Conservation (phyloP, 2,888 invertebrate species). For the Alviniconcha strummeri region DNA sequence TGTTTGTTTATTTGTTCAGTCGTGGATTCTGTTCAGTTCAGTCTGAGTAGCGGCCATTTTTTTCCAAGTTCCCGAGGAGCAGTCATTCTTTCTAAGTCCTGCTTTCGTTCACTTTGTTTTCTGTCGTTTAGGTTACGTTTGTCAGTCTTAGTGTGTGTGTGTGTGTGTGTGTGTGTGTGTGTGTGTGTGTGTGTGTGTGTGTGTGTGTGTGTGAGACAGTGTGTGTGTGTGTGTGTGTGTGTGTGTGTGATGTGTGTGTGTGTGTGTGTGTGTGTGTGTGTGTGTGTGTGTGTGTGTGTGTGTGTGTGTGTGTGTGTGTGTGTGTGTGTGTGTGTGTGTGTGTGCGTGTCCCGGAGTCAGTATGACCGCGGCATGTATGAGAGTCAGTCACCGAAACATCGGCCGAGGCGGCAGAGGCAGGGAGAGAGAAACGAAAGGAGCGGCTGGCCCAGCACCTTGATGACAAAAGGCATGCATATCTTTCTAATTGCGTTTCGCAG, state of each 20-base stretch:
- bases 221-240: not conserved
- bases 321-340: not conserved
- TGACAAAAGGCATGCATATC: too few relatives aligned
- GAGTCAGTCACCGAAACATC: too few relatives aligned
- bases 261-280: not conserved
- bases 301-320: not conserved
- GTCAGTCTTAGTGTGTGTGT: not conserved
- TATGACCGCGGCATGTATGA: not conserved
- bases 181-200: not conserved
- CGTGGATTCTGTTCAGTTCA: too few relatives aligned
- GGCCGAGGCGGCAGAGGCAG: not conserved
- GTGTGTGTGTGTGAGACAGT: not conserved
- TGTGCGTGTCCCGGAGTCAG: not conserved
- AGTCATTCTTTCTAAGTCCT: too few relatives aligned
- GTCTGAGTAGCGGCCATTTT: too few relatives aligned
- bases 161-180: not conserved
- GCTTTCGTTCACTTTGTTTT: too few relatives aligned
- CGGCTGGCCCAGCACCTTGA: too few relatives aligned
- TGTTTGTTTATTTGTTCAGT: not conserved
- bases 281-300: not conserved
- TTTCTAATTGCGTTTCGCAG: too few relatives aligned
- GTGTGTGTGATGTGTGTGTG: not conserved
- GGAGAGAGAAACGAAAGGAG: not conserved
- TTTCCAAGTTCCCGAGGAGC: too few relatives aligned
- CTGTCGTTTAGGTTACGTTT: too few relatives aligned